phyloP scores from a whole-genome alignment of 2,113 vertebrate species.

The Dendropsophus ebraccatus region DNA sequence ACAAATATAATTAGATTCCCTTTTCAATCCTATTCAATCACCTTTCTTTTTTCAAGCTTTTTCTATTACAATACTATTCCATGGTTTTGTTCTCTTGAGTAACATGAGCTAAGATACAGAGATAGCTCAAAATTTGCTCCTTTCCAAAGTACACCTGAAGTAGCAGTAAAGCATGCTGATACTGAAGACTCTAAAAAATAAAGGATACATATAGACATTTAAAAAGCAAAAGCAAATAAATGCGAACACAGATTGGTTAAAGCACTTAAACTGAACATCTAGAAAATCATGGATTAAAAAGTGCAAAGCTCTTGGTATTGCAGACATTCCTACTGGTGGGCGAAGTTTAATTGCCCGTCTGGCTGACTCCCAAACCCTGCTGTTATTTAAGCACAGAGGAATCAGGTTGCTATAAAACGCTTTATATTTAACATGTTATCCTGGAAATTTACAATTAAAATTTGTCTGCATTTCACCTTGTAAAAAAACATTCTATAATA shows the following conservation, averaged over 20 bases:
- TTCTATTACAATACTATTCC: neutral
- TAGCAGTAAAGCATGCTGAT: neutral
- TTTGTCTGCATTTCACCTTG: neutral
- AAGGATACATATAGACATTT: neutral
- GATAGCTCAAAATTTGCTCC: neutral
- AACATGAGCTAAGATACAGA: neutral
- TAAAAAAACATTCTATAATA: neutral
- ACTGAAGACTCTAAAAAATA: neutral
- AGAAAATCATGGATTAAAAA: neutral
- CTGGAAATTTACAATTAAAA: neutral
- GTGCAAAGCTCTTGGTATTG: neutral
- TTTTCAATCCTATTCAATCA: neutral
- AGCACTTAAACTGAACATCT: neutral
- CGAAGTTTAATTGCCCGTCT: constrained; percentile 15
- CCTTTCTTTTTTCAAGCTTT: neutral
- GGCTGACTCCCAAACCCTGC: neutral
- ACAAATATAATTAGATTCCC: neutral
- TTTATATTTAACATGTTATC: neutral
- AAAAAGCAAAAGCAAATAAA: neutral
- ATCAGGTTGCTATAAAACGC: neutral
- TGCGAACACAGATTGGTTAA: neutral
- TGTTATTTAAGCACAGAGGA: neutral
- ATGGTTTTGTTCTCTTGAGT: neutral
- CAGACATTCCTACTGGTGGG: neutral
- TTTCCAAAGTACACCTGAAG: neutral